Evolutionary conservation across 2,797 vertebrate species (phyloP).

Genomic region (Luscinia megarhynchos): DNA sequence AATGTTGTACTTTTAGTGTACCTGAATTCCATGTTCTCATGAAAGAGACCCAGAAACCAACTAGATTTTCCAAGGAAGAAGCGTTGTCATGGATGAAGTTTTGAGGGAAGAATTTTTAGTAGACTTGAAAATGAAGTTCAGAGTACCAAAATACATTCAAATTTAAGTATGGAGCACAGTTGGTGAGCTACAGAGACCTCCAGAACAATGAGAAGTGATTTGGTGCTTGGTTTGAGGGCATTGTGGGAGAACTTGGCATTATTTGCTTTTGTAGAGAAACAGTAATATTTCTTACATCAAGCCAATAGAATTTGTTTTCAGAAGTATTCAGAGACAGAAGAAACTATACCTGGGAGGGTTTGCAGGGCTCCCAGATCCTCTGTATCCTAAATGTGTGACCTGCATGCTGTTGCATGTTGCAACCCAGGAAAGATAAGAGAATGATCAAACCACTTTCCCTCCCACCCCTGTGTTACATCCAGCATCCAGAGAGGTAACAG

Average conservation of each 20-base stretch:
- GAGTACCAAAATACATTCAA: fast-evolving
- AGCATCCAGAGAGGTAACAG: neutral
- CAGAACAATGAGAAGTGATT: neutral
- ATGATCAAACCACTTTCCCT: neutral
- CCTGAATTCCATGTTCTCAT: neutral
- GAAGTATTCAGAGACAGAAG: neutral
- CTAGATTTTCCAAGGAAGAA: neutral
- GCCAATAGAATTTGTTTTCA: neutral
- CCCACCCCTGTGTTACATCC: neutral
- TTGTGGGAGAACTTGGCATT: neutral
- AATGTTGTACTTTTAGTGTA: neutral
- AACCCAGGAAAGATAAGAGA: neutral
- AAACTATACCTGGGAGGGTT: neutral
- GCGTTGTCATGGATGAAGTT: neutral
- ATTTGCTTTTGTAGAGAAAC: neutral
- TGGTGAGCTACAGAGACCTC: neutral
- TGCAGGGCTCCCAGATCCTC: neutral
- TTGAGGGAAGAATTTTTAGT: neutral
- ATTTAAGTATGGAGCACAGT: neutral
- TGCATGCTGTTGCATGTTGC: neutral
- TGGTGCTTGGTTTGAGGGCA: neutral
- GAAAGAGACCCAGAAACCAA: neutral
- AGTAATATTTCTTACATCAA: neutral
- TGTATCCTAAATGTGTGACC: neutral
- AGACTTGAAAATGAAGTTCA: neutral